Percentiles rank a stretch among this genome's conserved stretches.
Conservation (phyloP, 1,140 invertebrate genomes). For the Leptinotarsa undecemlineata region DNA sequence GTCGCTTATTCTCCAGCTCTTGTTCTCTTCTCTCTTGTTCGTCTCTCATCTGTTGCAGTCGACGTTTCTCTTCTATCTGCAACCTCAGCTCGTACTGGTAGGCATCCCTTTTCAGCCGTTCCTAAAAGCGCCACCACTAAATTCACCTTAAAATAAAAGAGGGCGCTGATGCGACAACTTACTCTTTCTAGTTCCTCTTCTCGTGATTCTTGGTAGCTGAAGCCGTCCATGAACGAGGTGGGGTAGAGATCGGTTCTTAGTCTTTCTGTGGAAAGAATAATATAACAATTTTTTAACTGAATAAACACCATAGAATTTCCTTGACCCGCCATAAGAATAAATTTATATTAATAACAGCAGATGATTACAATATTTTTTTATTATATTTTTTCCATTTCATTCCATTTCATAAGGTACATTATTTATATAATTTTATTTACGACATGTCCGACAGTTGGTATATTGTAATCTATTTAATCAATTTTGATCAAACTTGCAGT, state of each 20-base stretch:
- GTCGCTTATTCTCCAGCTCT: slow-evolving; percentile 59
- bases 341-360: too few species aligned
- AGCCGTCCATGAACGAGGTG: slow-evolving; percentile 50
- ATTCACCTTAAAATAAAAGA: slow-evolving; percentile 11
- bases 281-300: too few species aligned
- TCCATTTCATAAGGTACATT: too few species aligned
- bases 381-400: too few species aligned
- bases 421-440: too few species aligned
- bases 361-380: slow-evolving; percentile 4
- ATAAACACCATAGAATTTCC: too few species aligned
- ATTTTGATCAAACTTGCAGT: too few species aligned
- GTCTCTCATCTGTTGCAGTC: slow-evolving; percentile 47
- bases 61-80: slow-evolving; percentile 54
- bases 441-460: too few species aligned
- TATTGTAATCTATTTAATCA: too few species aligned
- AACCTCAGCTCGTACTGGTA: slow-evolving; percentile 51
- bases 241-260: slow-evolving; percentile 46
- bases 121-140: slow-evolving; percentile 40
- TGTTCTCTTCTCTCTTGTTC: slow-evolving; percentile 54
- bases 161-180: slow-evolving; percentile 24
- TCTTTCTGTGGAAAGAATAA: slow-evolving; percentile 35
- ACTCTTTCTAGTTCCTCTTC: slow-evolving; percentile 51
- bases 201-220: slow-evolving; percentile 48
- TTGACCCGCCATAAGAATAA: too few species aligned
- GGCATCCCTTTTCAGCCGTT: slow-evolving; percentile 50